Conservation (phyloP, 2,888 invertebrate genomes). For the Pelosia muscerda region DNA sequence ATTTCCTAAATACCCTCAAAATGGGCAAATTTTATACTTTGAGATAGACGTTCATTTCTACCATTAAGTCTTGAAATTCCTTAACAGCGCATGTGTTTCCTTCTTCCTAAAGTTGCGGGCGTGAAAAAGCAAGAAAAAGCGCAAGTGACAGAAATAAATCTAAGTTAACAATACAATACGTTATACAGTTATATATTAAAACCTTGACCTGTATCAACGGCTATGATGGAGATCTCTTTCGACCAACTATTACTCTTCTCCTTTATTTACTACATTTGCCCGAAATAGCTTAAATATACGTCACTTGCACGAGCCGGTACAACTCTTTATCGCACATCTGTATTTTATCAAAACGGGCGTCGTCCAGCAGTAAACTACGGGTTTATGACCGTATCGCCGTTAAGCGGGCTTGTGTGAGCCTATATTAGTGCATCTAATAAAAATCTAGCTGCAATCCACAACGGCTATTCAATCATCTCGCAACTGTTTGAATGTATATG, state of each 20-base stretch:
- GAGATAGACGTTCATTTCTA: too few relatives aligned
- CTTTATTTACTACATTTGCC: neutral
- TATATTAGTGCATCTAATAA: neutral
- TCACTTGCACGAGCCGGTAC: neutral
- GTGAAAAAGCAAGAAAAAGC: too few relatives aligned
- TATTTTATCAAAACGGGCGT: conserved; percentile 11
- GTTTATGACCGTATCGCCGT: conserved; percentile 15
- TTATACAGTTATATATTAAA: neutral
- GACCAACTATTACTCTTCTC: neutral
- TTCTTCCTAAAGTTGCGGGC: too few relatives aligned
- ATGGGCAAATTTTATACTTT: too few relatives aligned
- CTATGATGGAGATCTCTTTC: neutral
- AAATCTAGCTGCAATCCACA: neutral
- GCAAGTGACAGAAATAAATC: too few relatives aligned
- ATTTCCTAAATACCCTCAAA: too few relatives aligned
- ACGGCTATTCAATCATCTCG: neutral
- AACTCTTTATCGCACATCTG: conserved; percentile 11
- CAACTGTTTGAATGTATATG: neutral
- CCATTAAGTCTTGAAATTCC: too few relatives aligned
- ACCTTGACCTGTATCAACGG: neutral
- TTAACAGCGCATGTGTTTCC: too few relatives aligned
- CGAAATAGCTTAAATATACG: conserved; percentile 2
- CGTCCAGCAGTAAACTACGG: conserved; percentile 9
- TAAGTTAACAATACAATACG: neutral
- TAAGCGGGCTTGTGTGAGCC: conserved; percentile 8